These are phyloP conservation scores for Myotis pilosus DNA, from an alignment of 2,797 vertebrate genomes.

Conservation along the genomic window DNA sequence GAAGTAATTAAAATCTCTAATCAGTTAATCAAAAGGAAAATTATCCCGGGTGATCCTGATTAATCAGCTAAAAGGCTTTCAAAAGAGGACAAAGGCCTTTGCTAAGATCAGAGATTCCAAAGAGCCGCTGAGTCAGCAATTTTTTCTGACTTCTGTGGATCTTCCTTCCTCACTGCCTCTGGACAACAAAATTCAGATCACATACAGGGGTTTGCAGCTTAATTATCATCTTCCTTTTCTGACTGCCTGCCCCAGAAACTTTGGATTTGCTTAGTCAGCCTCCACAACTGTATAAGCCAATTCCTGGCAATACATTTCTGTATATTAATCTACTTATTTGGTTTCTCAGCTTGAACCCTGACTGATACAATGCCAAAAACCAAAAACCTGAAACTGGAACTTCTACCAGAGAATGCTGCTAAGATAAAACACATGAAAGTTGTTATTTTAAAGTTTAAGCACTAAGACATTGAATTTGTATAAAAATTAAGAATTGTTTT, in stretches of 20 bases:
- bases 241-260: background rate
- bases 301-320: background rate
- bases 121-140: background rate
- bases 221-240: background rate
- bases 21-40: background rate
- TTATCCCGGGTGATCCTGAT: background rate
- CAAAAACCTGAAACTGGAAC: background rate
- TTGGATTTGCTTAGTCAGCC: background rate
- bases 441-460: background rate
- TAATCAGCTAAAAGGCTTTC: background rate
- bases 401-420: background rate
- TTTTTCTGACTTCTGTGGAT: background rate
- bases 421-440: background rate
- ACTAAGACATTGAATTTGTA: background rate
- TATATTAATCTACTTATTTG: background rate
- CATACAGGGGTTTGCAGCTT: background rate
- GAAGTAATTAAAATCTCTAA: slow-evolving; percentile 1
- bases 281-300: background rate
- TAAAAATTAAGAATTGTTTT: background rate
- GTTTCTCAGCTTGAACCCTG: background rate
- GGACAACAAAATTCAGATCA: background rate
- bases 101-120: background rate
- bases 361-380: background rate
- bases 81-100: background rate
- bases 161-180: background rate